These are phyloP conservation scores for Procambarus virginalis DNA, from an alignment of 1,140 invertebrate species.

Conservation along the genomic window DNA sequence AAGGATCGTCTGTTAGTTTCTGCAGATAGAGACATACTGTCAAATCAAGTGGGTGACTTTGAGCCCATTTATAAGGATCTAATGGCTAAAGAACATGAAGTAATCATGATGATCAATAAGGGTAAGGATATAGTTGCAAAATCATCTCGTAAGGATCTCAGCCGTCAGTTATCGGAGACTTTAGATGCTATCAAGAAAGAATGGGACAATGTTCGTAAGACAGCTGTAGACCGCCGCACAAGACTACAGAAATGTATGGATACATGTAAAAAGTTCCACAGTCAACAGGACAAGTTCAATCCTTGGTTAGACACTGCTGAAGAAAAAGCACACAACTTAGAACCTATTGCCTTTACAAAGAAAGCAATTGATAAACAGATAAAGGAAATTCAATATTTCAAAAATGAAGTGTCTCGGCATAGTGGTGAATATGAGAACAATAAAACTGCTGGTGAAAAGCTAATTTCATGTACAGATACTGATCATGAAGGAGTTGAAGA, in stretches of 20 bases:
- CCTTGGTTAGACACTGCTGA: constrained; percentile 92
- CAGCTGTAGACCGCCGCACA: constrained; percentile 88
- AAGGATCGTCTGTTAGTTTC: constrained; percentile 88
- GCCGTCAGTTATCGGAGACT: constrained; percentile 79
- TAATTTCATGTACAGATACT: constrained; percentile 86
- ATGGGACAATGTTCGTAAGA: constrained; percentile 92
- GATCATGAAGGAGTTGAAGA: constrained; percentile 92
- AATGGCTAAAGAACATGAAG: constrained; percentile 91
- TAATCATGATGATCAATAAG: constrained; percentile 95
- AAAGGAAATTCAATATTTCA: constrained; percentile 90
- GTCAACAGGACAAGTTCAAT: constrained; percentile 87
- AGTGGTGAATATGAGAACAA: constrained; percentile 94
- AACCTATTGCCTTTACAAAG: constrained; percentile 85
- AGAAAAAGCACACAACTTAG: constrained; percentile 86
- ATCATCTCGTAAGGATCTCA: constrained; percentile 75
- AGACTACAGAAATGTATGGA: constrained; percentile 91
- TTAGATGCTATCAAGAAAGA: constrained; percentile 89
- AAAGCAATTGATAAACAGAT: constrained; percentile 91
- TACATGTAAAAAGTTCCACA: constrained; percentile 92
- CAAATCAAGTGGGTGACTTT: constrained; percentile 89
- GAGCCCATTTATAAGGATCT: constrained; percentile 89
- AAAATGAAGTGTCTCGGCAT: constrained; percentile 92
- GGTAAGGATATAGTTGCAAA: constrained; percentile 84
- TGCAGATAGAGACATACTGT: constrained; percentile 86
- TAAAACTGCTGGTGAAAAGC: constrained; percentile 87